Evolutionary conservation across 2,888 invertebrate species (phyloP).

Genomic region (Drosophila affinis): DNA sequence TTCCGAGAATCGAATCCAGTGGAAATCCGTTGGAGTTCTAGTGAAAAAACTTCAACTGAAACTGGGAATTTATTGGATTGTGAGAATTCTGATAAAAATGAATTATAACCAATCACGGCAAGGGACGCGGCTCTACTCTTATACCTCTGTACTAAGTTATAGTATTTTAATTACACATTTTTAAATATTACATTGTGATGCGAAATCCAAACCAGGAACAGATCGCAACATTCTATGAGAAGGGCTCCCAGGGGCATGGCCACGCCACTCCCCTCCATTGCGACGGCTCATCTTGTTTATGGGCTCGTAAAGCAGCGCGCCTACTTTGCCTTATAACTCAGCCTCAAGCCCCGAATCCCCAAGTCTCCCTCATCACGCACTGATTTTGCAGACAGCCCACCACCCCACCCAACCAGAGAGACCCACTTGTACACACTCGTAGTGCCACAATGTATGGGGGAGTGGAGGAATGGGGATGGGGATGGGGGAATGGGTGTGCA

Average conservation of each 20-base stretch:
- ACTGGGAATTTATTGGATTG: too few species aligned
- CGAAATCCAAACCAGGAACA: conserved; percentile 32
- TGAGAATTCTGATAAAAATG: too few species aligned
- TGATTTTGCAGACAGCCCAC: conserved; percentile 54
- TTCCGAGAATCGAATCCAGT: neutral
- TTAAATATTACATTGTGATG: neutral
- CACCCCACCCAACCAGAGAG: neutral
- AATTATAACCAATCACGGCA: too few species aligned
- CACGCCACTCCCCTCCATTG: conserved; percentile 6
- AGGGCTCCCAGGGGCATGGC: conserved; percentile 28
- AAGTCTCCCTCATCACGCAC: conserved; percentile 59
- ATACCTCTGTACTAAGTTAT: too few species aligned
- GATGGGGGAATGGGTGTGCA: conserved; percentile 18
- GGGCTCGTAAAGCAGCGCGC: conserved; percentile 68
- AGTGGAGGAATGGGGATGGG: conserved; percentile 4
- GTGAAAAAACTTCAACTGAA: too few species aligned
- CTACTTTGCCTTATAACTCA: conserved; percentile 56
- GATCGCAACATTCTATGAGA: conserved; percentile 33
- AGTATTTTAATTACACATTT: too few species aligned
- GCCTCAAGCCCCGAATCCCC: conserved; percentile 36
- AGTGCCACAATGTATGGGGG: neutral
- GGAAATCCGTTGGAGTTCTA: neutral
- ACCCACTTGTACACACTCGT: conserved; percentile 15
- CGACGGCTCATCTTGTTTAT: conserved; percentile 61
- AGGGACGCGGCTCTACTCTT: too few species aligned